Evolutionary conservation across 1,140 invertebrate genomes (phyloP).

Genomic region (Bombus fervidus): DNA sequence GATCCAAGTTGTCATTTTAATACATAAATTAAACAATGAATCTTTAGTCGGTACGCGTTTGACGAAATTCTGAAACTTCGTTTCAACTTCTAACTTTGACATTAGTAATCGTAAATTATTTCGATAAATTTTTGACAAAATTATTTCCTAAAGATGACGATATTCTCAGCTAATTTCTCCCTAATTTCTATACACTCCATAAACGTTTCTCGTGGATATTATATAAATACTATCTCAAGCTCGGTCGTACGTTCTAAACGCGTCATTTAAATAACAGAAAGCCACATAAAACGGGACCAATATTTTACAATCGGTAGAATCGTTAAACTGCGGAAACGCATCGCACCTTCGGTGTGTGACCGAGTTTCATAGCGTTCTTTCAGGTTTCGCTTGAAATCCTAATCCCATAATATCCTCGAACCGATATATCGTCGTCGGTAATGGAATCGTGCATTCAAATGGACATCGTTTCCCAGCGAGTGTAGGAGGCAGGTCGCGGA

Average conservation of each 20-base stretch:
- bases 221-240: no score
- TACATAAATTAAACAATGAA: background rate
- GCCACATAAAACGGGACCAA: background rate
- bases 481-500: slow-evolving; percentile 69
- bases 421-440: slow-evolving; percentile 62
- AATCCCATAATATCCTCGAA: slow-evolving; percentile 63
- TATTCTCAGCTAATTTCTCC: no score
- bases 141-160: no score
- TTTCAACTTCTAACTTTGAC: no score
- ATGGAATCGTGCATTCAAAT: slow-evolving; percentile 70
- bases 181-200: no score
- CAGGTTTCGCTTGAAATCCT: slow-evolving; percentile 57
- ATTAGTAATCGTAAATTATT: no score
- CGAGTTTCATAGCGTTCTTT: slow-evolving; percentile 11
- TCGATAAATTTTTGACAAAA: no score
- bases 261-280: background rate
- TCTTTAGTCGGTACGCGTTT: no score
- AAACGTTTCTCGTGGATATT: no score
- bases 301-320: background rate
- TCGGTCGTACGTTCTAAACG: no score
- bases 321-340: background rate
- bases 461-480: slow-evolving; percentile 68
- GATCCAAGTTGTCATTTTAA: background rate
- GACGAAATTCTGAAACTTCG: background rate
- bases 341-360: background rate